phyloP scores from a whole-genome alignment of 2,888 invertebrate genomes.

The Oscheius onirici region DNA sequence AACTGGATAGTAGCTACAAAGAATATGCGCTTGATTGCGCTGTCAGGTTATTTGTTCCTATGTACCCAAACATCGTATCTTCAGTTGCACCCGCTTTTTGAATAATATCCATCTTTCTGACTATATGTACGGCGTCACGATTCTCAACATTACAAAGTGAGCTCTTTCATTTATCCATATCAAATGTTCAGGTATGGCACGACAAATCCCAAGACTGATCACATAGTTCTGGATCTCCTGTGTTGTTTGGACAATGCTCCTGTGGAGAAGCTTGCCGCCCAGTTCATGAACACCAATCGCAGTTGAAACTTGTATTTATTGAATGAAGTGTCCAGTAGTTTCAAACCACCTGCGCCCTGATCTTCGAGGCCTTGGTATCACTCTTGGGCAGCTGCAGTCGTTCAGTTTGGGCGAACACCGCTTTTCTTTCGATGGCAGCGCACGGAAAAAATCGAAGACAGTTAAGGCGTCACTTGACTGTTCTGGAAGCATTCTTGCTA shows the following conservation, averaged over 20 bases:
- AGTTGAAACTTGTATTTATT: neutral
- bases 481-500: neutral
- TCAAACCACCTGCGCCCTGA: neutral
- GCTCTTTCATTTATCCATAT: neutral
- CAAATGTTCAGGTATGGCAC: conserved; percentile 13
- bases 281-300: conserved; percentile 31
- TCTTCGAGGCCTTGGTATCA: conserved; percentile 15
- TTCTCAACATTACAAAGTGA: conserved; percentile 44
- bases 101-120: conserved; percentile 60
- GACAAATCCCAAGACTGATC: conserved; percentile 35
- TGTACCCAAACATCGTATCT: conserved; percentile 21
- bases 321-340: neutral
- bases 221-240: conserved; percentile 47
- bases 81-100: conserved; percentile 56
- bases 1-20: conserved; percentile 38
- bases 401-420: conserved; percentile 6
- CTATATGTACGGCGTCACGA: conserved; percentile 45
- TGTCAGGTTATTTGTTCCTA: conserved; percentile 37
- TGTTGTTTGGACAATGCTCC: conserved; percentile 32
- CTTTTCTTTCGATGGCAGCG: conserved; percentile 2
- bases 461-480: conserved; percentile 3
- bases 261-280: conserved; percentile 26
- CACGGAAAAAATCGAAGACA: conserved; percentile 2
- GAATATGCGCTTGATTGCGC: conserved; percentile 57
- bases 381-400: neutral